Conservation (phyloP, 2,797 vertebrate genomes). For the Alauda arvensis region DNA sequence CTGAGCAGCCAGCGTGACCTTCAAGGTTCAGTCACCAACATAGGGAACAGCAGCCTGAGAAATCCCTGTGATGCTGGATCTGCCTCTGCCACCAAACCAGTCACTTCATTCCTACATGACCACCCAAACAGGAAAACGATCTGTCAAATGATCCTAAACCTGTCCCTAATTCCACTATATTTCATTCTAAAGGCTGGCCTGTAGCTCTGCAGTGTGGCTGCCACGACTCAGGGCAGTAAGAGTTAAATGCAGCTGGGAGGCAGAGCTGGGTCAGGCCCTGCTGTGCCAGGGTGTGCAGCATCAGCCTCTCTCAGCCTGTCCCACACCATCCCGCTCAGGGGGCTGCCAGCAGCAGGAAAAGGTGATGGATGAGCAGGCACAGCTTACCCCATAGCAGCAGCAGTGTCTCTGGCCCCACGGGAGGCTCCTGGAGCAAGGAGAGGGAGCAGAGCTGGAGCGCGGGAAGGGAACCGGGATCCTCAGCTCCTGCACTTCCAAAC, state of each 20-base stretch:
- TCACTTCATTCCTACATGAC: not conserved
- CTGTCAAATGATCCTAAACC: fast-evolving
- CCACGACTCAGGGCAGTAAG: fast-evolving
- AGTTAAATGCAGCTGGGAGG: not conserved
- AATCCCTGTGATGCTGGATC: not conserved
- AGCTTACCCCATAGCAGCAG: not conserved
- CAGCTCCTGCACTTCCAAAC: not conserved
- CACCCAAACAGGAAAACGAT: not conserved
- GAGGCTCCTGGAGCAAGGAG: not conserved
- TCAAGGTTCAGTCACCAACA: not conserved
- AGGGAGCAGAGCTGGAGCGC: fast-evolving
- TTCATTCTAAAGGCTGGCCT: too few species aligned
- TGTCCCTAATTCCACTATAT: fast-evolving
- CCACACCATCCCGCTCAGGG: fast-evolving
- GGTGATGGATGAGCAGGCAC: not conserved
- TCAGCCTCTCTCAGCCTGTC: not conserved
- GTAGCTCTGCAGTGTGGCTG: not conserved
- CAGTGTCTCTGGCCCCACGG: not conserved
- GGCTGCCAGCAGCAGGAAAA: not conserved
- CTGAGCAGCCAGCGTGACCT: not conserved
- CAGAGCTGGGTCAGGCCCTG: not conserved
- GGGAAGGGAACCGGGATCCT: not conserved
- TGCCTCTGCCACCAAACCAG: not conserved
- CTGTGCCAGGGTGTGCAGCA: not conserved
- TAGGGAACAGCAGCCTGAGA: not conserved